Base-by-base conservation (phyloP, 64 coral and sea anemone species). In the Stylophora pistillata region DNA sequence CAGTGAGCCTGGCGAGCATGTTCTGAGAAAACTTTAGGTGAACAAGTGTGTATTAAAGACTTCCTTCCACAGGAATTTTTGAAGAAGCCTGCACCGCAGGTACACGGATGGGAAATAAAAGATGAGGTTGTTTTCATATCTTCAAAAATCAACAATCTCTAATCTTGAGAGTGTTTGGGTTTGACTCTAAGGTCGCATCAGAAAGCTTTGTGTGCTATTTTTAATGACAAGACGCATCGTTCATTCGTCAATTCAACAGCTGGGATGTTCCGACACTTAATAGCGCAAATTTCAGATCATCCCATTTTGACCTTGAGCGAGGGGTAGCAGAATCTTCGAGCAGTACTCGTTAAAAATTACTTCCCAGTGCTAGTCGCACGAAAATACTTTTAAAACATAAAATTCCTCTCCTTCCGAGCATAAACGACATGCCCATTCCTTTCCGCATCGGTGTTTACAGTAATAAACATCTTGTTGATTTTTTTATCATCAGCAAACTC, bases 331-430 rank as follows among this genome's bases (percentile, higher is more conserved):
- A 2, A 60, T 60, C 17, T n/a, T n/a, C 61, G 23, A 17, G 61
- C 61, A 64, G 16, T 64, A 16, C 20, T 9, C 16, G 18, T 15
- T 12, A 17, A 32, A 74, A 15, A 74, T 23, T 20, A 18, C 1
- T 47, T 47, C 37, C 37, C 66, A 14, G 32, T 16, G 5, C n/a
- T 76, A 11, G 34, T 76, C 73, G 32, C 58, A 59, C n/a, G 26
- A 59, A 79, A 79, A 56, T 18, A 60, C 28, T 17, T 31, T 79
- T 53, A 78, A 32, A 37, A 52, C 18, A 25, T 21, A 13, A 78
- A 78, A 78, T 78, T 78, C 75, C 75, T 25, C 20, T 20, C 27
- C 75, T 78, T 79, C 77, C 77, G 77, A 30, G 77, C 28, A 25
- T 60, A 79, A 79, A 79, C n/a, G 56, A 59, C 27, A 18, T 29